A percentile compares a stretch with the other conserved stretches of the same genome.
phyloP scores from a whole-genome alignment of 2,797 vertebrate genomes.

The Enteromius viviparus region DNA sequence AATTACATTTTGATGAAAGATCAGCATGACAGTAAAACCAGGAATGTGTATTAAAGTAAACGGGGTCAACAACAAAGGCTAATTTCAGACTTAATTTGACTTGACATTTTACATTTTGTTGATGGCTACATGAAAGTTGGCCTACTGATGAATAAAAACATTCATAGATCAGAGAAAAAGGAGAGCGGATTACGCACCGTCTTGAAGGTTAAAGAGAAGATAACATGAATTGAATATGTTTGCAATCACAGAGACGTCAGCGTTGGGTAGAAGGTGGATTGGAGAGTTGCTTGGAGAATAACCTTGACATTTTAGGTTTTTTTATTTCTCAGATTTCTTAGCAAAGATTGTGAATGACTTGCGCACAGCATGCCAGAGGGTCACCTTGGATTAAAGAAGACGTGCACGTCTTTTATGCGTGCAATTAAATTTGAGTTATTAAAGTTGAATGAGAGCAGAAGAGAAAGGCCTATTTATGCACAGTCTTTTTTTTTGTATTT shows the following conservation, averaged over 20 bases:
- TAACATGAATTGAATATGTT: conserved; percentile 13
- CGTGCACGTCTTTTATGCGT: conserved; percentile 42
- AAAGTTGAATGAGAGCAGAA: conserved; percentile 66
- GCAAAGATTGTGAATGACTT: conserved; percentile 41
- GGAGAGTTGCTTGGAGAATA: conserved; percentile 1
- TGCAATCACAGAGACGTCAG: conserved; percentile 5
- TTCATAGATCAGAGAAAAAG: background rate
- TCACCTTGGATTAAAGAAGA: conserved; percentile 61
- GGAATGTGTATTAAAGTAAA: background rate
- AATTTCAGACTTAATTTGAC: conserved; percentile 3
- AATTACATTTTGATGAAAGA: conserved; percentile 4
- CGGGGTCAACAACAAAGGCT: background rate
- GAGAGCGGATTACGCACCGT: background rate
- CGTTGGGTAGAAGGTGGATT: background rate
- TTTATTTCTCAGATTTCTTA: conserved; percentile 17
- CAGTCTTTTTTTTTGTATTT: background rate
- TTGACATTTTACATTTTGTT: conserved; percentile 6
- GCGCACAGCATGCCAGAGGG: conserved; percentile 4
- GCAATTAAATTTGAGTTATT: conserved; percentile 66
- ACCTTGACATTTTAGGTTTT: conserved; percentile 18
- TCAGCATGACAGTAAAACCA: background rate
- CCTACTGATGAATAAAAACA: background rate
- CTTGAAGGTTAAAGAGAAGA: conserved; percentile 35
- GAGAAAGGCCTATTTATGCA: conserved; percentile 66
- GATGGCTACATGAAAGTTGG: background rate